phyloP scores from a whole-genome alignment of 1,140 invertebrate genomes.

The Adoxophyes honmai region DNA sequence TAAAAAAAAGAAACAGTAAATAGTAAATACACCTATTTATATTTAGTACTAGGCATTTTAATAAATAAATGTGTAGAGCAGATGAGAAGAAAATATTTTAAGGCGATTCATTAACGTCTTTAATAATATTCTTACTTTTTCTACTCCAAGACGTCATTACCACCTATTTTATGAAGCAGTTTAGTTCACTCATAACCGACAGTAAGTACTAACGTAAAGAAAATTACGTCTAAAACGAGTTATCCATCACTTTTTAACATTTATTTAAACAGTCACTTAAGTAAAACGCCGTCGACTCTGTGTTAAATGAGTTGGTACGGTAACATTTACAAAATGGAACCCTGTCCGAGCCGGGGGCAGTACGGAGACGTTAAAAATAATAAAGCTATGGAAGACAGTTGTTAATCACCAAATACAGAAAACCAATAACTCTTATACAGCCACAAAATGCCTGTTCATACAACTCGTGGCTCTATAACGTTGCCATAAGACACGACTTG shows the following conservation, averaged over 20 bases:
- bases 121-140: no score
- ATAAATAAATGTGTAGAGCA: no score
- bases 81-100: no score
- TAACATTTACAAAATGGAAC: constrained; percentile 2
- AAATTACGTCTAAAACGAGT: constrained; percentile 7
- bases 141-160: no score
- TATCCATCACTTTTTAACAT: constrained; percentile 8
- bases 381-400: constrained; percentile 39
- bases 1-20: no score
- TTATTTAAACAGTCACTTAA: background rate
- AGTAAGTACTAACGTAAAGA: constrained; percentile 3
- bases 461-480: constrained; percentile 7
- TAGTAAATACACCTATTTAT: no score
- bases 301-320: background rate
- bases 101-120: no score
- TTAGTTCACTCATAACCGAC: constrained; percentile 4
- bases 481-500: background rate
- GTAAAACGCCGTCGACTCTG: background rate
- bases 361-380: constrained; percentile 36
- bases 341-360: constrained; percentile 23
- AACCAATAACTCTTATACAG: constrained; percentile 18
- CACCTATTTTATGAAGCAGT: background rate
- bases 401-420: constrained; percentile 43
- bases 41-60: no score
- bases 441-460: constrained; percentile 1